phyloP scores from a whole-genome alignment of 2,888 invertebrate genomes.

The Parnassius orleans region DNA sequence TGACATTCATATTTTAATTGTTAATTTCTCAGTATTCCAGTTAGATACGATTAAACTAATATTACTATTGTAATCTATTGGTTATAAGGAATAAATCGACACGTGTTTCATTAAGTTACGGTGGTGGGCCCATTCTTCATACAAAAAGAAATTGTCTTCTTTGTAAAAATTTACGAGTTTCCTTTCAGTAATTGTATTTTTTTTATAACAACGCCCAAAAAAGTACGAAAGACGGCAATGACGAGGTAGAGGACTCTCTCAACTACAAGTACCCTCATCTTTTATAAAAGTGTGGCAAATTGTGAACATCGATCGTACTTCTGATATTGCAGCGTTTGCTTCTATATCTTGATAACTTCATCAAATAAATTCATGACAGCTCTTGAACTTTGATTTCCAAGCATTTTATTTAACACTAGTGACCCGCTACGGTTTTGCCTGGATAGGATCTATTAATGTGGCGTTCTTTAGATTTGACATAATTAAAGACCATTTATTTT shows the following conservation, averaged over 20 bases:
- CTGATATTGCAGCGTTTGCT: slow-evolving; percentile 47
- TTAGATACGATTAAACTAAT: too few species aligned
- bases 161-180: neutral
- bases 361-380: slow-evolving; percentile 15
- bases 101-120: too few species aligned
- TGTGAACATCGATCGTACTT: slow-evolving; percentile 62
- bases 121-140: too few species aligned
- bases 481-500: too few species aligned
- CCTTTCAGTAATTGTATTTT: slow-evolving; percentile 6
- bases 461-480: slow-evolving; percentile 24
- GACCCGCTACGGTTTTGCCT: too few species aligned
- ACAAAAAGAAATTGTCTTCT: too few species aligned
- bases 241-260: slow-evolving; percentile 38
- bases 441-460: too few species aligned
- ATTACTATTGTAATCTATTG: too few species aligned
- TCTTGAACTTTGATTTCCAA: neutral
- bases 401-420: slow-evolving; percentile 3
- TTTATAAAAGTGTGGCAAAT: slow-evolving; percentile 68
- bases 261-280: slow-evolving; percentile 49
- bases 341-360: slow-evolving; percentile 11
- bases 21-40: too few species aligned
- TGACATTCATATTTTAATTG: too few species aligned
- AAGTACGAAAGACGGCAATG: slow-evolving; percentile 52
- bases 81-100: too few species aligned
- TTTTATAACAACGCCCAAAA: slow-evolving; percentile 54